Evolutionary conservation across 1,140 invertebrate species (phyloP).

Genomic region (Heliconius eleuchia): DNA sequence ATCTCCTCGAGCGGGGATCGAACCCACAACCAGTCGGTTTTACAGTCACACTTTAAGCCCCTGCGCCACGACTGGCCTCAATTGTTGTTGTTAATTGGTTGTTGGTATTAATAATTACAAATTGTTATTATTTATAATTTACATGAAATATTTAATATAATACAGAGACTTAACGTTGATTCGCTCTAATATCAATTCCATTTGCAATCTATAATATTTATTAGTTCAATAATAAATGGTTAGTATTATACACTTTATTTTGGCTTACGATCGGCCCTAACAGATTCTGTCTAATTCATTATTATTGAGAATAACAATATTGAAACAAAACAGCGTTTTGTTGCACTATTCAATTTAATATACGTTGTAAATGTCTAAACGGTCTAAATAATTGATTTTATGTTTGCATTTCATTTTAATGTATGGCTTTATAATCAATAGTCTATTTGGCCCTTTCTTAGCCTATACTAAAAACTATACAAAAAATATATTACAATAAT

Average conservation of each 20-base stretch:
- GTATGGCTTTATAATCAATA: too few species aligned
- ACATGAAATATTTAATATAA: too few species aligned
- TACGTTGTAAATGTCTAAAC: neutral
- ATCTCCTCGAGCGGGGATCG: too few species aligned
- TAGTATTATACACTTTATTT: conserved; percentile 35
- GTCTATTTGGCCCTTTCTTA: too few species aligned
- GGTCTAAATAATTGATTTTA: neutral
- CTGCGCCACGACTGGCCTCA: too few species aligned
- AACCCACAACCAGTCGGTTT: too few species aligned
- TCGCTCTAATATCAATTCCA: neutral
- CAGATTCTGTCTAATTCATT: conserved; percentile 31
- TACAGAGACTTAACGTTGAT: neutral
- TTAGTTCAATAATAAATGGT: conserved; percentile 38
- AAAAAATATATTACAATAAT: too few species aligned
- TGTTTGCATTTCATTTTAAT: neutral
- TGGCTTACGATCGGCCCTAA: conserved; percentile 28
- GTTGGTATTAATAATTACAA: too few species aligned
- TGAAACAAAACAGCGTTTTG: conserved; percentile 9
- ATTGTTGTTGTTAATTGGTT: too few species aligned
- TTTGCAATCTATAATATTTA: conserved; percentile 17
- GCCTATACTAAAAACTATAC: too few species aligned
- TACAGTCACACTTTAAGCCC: too few species aligned
- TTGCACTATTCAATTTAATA: conserved; percentile 9
- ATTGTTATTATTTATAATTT: too few species aligned
- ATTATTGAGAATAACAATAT: conserved; percentile 36